Percentiles rank a stretch among this genome's conserved stretches.
phyloP scores from a whole-genome alignment of 2,797 vertebrate species.

The Taeniopygia guttata region DNA sequence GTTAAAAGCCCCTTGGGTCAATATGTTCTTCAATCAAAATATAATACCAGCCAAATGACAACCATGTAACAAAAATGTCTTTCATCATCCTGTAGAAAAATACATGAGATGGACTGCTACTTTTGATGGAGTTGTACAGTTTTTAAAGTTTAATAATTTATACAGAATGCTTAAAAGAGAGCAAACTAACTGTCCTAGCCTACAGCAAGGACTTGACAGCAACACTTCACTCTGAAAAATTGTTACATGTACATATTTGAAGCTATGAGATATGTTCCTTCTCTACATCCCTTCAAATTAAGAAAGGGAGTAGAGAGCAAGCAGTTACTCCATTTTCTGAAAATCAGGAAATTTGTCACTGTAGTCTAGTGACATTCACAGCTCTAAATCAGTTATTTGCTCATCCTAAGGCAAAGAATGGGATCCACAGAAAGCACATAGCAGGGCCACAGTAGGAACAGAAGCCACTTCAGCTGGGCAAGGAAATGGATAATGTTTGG shows the following conservation, averaged over 20 bases:
- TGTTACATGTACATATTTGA: not conserved
- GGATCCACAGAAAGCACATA: not conserved
- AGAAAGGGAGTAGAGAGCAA: not conserved
- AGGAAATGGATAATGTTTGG: not conserved
- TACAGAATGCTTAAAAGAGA: not conserved
- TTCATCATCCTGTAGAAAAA: not conserved
- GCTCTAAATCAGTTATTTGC: not conserved
- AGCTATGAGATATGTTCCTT: not conserved
- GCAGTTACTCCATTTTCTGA: not conserved
- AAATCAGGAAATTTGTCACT: not conserved
- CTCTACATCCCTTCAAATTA: not conserved
- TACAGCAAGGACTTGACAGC: slow-evolving; percentile 30
- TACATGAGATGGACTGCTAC: not conserved
- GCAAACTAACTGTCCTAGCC: slow-evolving; percentile 18
- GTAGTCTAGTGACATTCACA: not conserved
- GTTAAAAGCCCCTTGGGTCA: not conserved
- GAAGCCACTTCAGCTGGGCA: not conserved
- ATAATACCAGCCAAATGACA: not conserved
- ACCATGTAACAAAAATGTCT: not conserved
- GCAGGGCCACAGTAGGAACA: not conserved
- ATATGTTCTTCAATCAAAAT: not conserved
- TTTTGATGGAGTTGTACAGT: not conserved
- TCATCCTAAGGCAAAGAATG: not conserved
- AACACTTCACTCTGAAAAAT: slow-evolving; percentile 22
- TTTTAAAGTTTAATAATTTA: slow-evolving; percentile 48